A percentile compares a stretch with the other conserved stretches of the same genome.
Evolutionary conservation across 2,797 vertebrate genomes (phyloP).

Genomic region (Danio kyathit): DNA sequence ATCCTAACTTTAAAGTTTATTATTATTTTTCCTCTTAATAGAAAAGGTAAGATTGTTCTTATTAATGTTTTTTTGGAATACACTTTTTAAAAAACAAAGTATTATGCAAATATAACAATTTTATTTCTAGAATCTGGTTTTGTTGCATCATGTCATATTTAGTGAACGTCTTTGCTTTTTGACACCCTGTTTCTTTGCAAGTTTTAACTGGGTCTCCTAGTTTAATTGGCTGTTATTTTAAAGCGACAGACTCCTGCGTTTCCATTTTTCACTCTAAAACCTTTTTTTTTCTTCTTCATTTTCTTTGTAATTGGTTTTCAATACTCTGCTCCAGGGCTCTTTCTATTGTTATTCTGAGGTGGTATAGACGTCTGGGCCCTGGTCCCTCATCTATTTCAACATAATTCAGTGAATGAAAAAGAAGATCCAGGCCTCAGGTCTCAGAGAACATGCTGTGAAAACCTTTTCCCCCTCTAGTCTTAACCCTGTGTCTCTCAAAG

Average conservation of each 20-base stretch:
- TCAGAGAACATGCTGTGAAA: slow-evolving; percentile 36
- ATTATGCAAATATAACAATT: too few relatives aligned
- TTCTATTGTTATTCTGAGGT: slow-evolving; percentile 42
- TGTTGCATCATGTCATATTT: not conserved
- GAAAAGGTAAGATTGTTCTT: too few relatives aligned
- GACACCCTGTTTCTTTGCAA: slow-evolving; percentile 17
- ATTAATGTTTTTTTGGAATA: too few relatives aligned
- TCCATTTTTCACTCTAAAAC: slow-evolving; percentile 29
- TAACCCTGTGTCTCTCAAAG: slow-evolving; percentile 36
- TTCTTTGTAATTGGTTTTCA: slow-evolving; percentile 50
- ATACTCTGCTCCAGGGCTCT: slow-evolving; percentile 42
- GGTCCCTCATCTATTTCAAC: slow-evolving; percentile 48
- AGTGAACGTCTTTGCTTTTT: slow-evolving; percentile 5
- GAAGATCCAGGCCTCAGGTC: slow-evolving; percentile 43
- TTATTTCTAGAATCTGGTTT: not conserved
- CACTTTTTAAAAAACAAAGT: too few relatives aligned
- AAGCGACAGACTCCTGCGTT: slow-evolving; percentile 17
- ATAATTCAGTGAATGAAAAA: slow-evolving; percentile 53
- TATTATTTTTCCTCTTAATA: too few relatives aligned
- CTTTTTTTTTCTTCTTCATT: slow-evolving; percentile 24
- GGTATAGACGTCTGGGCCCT: slow-evolving; percentile 11
- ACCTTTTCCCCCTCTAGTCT: slow-evolving; percentile 29
- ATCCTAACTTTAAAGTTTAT: too few relatives aligned
- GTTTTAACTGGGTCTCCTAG: slow-evolving; percentile 26
- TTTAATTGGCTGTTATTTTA: slow-evolving; percentile 41